Percentiles rank a stretch among this genome's conserved stretches.
Evolutionary conservation across 2,797 vertebrate species (phyloP).

Genomic region (Spatula clypeata): DNA sequence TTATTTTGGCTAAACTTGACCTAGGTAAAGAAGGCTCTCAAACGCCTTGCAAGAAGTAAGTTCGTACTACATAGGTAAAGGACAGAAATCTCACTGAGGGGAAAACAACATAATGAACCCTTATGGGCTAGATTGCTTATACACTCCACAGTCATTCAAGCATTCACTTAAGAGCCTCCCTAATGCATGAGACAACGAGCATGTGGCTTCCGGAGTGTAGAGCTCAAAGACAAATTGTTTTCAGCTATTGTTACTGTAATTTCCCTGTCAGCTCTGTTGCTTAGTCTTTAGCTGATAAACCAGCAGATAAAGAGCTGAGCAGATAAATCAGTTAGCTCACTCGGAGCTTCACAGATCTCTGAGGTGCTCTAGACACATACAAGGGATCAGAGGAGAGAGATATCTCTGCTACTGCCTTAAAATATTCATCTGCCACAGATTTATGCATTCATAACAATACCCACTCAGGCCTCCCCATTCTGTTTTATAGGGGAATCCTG

Average conservation of each 20-base stretch:
- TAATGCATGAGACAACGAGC: background rate
- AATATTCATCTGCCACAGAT: background rate
- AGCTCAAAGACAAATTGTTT: background rate
- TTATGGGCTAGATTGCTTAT: background rate
- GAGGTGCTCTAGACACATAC: accelerated
- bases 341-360: background rate
- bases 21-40: background rate
- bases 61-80: background rate
- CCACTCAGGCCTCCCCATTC: background rate
- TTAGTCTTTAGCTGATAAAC: background rate
- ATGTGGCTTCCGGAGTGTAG: background rate
- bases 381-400: background rate
- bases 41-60: background rate
- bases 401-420: background rate
- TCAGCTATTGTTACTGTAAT: background rate
- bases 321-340: background rate
- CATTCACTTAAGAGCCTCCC: background rate
- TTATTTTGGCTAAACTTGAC: background rate
- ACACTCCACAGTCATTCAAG: background rate
- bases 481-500: background rate
- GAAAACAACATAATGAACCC: background rate
- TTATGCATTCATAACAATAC: background rate
- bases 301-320: conserved; percentile 59
- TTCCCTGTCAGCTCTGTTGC: conserved; percentile 30
- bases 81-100: background rate